Evolutionary conservation across 2,888 invertebrate genomes (phyloP), one percentile per base, ranked within the genome.

Genomic region (Apocheima hispidaria): DNA sequence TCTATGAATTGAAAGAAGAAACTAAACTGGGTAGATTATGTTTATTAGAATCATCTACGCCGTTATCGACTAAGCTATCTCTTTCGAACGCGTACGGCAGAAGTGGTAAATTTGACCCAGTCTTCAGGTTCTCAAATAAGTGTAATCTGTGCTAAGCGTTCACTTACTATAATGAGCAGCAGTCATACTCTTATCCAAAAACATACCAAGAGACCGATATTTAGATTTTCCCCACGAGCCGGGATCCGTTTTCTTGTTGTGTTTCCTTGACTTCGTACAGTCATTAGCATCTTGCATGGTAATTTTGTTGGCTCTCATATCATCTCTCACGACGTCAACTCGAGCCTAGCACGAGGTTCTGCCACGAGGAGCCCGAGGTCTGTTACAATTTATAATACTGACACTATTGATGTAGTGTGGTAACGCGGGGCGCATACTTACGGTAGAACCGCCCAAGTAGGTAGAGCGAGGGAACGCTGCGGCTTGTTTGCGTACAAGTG

Each of bases 401-500:
- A 18, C 28, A 56, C 41, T 26, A 46, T 46, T 48, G 35, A 57
- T 35, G 53, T 54, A 60, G 64, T 53, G 46, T 51, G 60, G 78
- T 79, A 78, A 74, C 71, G 71, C 67, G 73, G 73, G 53, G 72
- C 75, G 77, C 76, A 75, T 79, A 81, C 79, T 82, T 76, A 77
- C 74, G 71, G 68, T 71, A 70, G 73, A 71, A 73, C 69, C 71
- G 71, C 73, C 75, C 80, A 79, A 78, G 80, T 81, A 78, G 63
- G 66, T 63, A 60, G 75, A 79, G 79, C 75, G 77, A 77, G 79
- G 80, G 81, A 81, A 86, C 82, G 81, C 79, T 81, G 88, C 80
- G 87, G 88, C 87, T 85, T 92, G 91, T 92, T 92, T 92, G 90
- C 92, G 84, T 90, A 92, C 92, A 92, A 88, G 92, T 83, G 88